These are phyloP conservation scores for Carapus acus DNA, from an alignment of 2,797 vertebrate species.

Conservation along the genomic window DNA sequence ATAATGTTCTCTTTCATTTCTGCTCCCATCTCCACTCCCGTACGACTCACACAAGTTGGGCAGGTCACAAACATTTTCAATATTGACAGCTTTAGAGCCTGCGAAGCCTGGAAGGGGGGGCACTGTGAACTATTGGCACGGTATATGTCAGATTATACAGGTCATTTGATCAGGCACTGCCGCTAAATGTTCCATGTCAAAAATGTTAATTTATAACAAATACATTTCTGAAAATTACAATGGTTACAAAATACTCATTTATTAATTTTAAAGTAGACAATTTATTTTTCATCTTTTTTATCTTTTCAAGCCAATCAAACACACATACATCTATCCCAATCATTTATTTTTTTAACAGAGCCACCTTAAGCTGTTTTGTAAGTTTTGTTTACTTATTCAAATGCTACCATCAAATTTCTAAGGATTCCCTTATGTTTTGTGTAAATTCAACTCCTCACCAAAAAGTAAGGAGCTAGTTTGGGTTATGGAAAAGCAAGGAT, in stretches of 20 bases:
- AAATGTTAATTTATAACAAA: too few relatives aligned
- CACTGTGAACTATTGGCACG: too few relatives aligned
- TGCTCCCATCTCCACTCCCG: slow-evolving; percentile 27
- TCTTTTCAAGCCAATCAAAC: too few relatives aligned
- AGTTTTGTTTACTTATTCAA: slow-evolving; percentile 46
- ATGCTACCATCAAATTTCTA: slow-evolving; percentile 50
- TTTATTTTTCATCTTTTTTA: too few relatives aligned
- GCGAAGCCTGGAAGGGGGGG: background rate
- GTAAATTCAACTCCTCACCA: slow-evolving; percentile 52
- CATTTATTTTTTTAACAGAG: too few relatives aligned
- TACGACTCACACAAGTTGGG: slow-evolving; percentile 35
- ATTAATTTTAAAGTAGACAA: too few relatives aligned
- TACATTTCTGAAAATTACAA: too few relatives aligned
- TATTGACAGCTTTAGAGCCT: slow-evolving; percentile 15
- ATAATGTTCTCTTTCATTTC: slow-evolving; percentile 51
- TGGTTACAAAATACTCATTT: too few relatives aligned
- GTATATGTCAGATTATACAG: too few relatives aligned
- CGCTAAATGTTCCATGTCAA: too few relatives aligned
- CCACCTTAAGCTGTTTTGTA: slow-evolving; percentile 19
- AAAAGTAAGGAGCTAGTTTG: slow-evolving; percentile 49
- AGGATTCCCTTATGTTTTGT: slow-evolving; percentile 52
- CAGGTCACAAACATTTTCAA: slow-evolving; percentile 13
- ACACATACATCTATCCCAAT: background rate
- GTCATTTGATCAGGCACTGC: too few relatives aligned
- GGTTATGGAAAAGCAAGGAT: slow-evolving; percentile 42